A percentile compares a stretch with the other conserved stretches of the same genome.
phyloP scores from a whole-genome alignment of 2,797 vertebrate species.

The Pangasius macronema region DNA sequence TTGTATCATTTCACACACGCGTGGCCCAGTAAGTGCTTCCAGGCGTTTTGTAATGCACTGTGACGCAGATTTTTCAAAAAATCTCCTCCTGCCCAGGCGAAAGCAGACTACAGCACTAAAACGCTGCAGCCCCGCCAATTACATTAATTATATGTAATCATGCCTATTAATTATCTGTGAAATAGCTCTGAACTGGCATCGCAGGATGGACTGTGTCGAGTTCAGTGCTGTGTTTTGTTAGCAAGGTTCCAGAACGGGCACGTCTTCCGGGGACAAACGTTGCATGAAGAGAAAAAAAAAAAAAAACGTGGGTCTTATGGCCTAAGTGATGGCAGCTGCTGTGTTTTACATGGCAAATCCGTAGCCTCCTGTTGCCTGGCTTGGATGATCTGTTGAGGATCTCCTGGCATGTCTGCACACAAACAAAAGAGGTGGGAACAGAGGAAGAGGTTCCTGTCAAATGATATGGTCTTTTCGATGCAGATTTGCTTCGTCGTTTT shows the following conservation, averaged over 20 bases:
- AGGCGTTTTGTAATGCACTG: slow-evolving; percentile 36
- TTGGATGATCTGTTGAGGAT: background rate
- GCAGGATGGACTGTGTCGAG: slow-evolving; percentile 10
- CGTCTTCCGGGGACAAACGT: slow-evolving; percentile 38
- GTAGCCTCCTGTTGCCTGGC: slow-evolving; percentile 39
- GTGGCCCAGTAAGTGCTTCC: slow-evolving; percentile 48
- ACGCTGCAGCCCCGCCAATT: slow-evolving; percentile 58
- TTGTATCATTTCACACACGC: slow-evolving; percentile 63
- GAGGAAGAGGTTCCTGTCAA: slow-evolving; percentile 36
- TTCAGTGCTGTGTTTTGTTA: slow-evolving; percentile 45
- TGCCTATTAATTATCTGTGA: slow-evolving; percentile 78
- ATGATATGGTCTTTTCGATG: slow-evolving; percentile 4
- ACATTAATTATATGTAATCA: slow-evolving; percentile 74
- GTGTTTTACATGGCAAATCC: slow-evolving; percentile 57
- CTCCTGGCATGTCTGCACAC: slow-evolving; percentile 14
- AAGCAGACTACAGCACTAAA: slow-evolving; percentile 35
- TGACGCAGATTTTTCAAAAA: slow-evolving; percentile 46
- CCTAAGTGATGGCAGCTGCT: slow-evolving; percentile 51
- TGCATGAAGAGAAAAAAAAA: slow-evolving; percentile 32
- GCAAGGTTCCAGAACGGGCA: slow-evolving; percentile 39
- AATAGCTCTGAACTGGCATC: slow-evolving; percentile 63
- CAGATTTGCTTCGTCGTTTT: background rate
- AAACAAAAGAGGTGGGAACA: slow-evolving; percentile 52
- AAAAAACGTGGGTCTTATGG: slow-evolving; percentile 22
- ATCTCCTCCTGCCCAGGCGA: slow-evolving; percentile 43